phyloP scores from a whole-genome alignment of 2,113 vertebrate genomes.

The Barnardius zonarius region DNA sequence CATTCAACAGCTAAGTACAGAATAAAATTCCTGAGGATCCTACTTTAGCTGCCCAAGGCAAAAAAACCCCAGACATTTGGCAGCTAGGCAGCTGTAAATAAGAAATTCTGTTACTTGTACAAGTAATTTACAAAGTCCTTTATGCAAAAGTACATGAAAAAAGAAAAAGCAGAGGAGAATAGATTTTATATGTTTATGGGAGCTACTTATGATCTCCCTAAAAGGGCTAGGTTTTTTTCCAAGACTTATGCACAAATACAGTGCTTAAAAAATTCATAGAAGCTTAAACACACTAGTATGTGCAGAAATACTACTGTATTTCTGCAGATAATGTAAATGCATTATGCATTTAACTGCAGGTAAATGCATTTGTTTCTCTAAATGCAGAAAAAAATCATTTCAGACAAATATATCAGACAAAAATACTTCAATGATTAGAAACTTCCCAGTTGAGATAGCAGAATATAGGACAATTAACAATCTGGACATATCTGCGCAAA shows the following conservation, averaged over 20 bases:
- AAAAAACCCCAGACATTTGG: rapidly evolving
- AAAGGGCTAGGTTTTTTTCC: neutral
- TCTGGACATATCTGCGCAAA: neutral
- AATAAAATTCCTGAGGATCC: neutral
- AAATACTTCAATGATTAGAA: neutral
- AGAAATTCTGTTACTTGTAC: neutral
- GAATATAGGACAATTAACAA: neutral
- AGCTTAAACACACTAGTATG: neutral
- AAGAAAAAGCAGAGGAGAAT: neutral
- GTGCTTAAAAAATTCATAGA: neutral
- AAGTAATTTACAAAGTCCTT: neutral
- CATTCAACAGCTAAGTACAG: neutral
- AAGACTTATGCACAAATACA: neutral
- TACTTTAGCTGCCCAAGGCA: neutral
- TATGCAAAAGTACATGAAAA: neutral
- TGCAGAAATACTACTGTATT: neutral
- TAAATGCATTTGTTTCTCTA: neutral
- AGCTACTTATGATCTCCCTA: neutral
- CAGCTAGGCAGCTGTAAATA: neutral
- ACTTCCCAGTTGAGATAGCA: neutral
- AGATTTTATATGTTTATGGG: neutral
- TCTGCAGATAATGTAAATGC: too few species aligned
- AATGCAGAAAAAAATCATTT: neutral
- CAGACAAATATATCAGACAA: neutral
- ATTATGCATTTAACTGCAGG: too few species aligned